A percentile compares a stretch with the other conserved stretches of the same genome.
These are phyloP conservation scores for Sinentomon sp. DNA, from an alignment of 2,888 invertebrate species.

Conservation along the genomic window DNA sequence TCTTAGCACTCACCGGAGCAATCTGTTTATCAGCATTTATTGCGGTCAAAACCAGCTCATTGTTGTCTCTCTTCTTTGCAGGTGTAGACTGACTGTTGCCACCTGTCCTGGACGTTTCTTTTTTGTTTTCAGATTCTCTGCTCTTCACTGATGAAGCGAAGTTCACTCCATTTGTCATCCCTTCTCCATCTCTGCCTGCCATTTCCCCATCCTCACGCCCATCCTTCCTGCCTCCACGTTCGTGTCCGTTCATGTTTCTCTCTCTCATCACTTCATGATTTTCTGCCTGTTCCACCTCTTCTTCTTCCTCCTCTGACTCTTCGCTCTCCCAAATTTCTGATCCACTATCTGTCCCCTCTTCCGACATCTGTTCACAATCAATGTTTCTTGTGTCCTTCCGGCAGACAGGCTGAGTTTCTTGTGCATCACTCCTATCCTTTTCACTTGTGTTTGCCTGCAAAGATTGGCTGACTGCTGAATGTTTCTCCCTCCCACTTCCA, in stretches of 20 bases:
- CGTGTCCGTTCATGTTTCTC: constrained; percentile 14
- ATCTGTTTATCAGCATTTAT: no score
- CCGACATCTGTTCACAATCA: constrained; percentile 16
- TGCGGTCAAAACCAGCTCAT: no score
- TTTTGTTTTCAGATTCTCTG: neutral
- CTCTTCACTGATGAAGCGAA: neutral
- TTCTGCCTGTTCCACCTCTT: constrained; percentile 11
- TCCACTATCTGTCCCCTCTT: constrained; percentile 15
- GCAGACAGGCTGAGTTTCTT: no score
- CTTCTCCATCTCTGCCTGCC: constrained; percentile 9
- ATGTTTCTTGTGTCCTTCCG: constrained; percentile 16
- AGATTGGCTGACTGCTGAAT: no score
- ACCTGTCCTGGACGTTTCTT: no score
- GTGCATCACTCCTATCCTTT: no score
- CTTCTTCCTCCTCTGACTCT: constrained; percentile 12
- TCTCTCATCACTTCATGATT: constrained; percentile 8
- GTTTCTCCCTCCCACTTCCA: no score
- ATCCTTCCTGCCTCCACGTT: constrained; percentile 16
- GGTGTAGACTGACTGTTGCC: no score
- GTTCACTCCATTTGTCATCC: constrained; percentile 4
- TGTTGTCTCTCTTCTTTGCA: no score
- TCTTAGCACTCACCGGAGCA: no score
- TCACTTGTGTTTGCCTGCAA: no score
- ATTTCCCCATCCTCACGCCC: constrained; percentile 13
- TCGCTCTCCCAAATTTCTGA: constrained; percentile 12